These are phyloP conservation scores for Cotesia typhae DNA, from an alignment of 1,140 invertebrate species.

Conservation along the genomic window DNA sequence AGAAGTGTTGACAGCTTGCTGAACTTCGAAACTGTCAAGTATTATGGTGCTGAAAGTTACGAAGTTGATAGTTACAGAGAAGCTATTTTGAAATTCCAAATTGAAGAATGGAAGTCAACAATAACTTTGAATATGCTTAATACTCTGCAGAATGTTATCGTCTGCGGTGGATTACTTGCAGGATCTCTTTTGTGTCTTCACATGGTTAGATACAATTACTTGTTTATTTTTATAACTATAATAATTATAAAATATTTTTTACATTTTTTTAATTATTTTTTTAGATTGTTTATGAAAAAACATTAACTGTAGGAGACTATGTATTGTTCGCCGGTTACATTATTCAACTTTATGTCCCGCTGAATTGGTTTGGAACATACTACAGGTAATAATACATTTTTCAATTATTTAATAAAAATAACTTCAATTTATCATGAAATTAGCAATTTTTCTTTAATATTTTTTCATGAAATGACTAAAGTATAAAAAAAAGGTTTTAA, in stretches of 20 bases:
- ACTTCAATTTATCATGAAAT: too few species aligned
- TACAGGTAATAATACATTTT: conserved; percentile 75
- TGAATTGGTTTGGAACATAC: conserved; percentile 99
- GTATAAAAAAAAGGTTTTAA: too few species aligned
- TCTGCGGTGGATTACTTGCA: conserved; percentile 84
- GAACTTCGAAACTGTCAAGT: conserved; percentile 98
- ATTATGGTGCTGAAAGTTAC: conserved; percentile 92
- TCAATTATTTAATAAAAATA: too few species aligned
- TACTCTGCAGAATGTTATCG: conserved; percentile 87
- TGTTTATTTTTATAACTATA: conserved; percentile 13
- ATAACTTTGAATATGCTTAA: conserved; percentile 90
- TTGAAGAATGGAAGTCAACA: conserved; percentile 86
- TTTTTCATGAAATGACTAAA: too few species aligned
- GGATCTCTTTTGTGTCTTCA: conserved; percentile 90
- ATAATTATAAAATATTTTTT: too few species aligned
- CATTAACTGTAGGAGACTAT: conserved; percentile 91
- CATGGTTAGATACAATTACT: conserved; percentile 66
- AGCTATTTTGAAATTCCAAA: conserved; percentile 84
- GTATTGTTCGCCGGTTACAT: conserved; percentile 94
- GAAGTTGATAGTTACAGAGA: conserved; percentile 86
- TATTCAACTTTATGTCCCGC: conserved; percentile 93
- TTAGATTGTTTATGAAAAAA: conserved; percentile 69
- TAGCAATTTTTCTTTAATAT: too few species aligned
- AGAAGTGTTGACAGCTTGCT: conserved; percentile 94
- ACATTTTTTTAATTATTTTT: background rate